Evolutionary conservation across 2,113 vertebrate species (phyloP), one percentile per base, ranked within the genome.

Genomic region (Ictidomys tridecemlineatus): DNA sequence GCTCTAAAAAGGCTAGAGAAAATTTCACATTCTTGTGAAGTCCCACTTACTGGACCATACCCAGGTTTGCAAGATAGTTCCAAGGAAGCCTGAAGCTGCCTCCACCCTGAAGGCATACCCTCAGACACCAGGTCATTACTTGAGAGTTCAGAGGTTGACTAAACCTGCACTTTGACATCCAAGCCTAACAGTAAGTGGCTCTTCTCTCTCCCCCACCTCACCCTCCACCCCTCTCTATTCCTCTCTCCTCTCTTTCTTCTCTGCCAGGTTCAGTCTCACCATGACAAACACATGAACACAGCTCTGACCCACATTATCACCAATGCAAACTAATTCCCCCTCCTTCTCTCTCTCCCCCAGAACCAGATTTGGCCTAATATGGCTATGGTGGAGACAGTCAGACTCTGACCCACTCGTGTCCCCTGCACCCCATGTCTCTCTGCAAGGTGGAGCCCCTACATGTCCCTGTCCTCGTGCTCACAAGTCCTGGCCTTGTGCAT

Each of bases 301-400:
- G 42, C 80, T 93, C 37, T 74, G 89, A 92, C 74, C 92, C 42
- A 53, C 42, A 85, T 74, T 28, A 73, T 61, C 74, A 91, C 63
- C 24, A 34, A 51, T 79, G 39, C n/a, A 32, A 28, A 42, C 30
- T 51, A 51, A 11, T 51, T 51, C 51, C 51, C 51, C 51, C 13
- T 16, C 51, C 51, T 16, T 16, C 14, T 53, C 13, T 51, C 14
- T 32, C 56, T 85, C 17, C 26, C 48, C 28, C 8, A 42, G 32
- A 87, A 82, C 34, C 86, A 91, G 89, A 95, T 95, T 73, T 87
- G 73, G 89, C 72, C 74, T 77, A 98, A 86, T 76, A 80, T 13
- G 51, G 58, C 63, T 95, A 39, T 82, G 5, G 26, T 14, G 73
- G 48, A 37, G 24, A 28, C 24, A 42, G 45, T 89, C n/a, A 69